Base-by-base conservation (phyloP, 2,797 vertebrate species). In the Pachyuromys duprasi region DNA sequence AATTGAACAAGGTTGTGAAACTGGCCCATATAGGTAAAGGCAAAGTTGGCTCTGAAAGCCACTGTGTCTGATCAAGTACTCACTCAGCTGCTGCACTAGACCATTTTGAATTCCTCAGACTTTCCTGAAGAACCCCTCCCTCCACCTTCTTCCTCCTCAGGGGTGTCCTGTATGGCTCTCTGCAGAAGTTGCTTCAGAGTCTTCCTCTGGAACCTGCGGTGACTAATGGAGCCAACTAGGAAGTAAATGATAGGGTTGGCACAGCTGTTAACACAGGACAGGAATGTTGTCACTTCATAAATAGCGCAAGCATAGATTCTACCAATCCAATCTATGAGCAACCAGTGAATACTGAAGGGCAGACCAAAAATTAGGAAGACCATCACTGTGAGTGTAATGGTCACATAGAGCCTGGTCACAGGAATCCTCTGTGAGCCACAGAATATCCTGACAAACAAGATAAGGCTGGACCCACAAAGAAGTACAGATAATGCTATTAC, bases 331-430 rank as follows among this genome's bases (percentile, higher is more conserved):
- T 0, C 0, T 13, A 69, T 45, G 28, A 65, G 8, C 15, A 83
- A 33, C 2, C 0, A n/a, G 13, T 0, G 8, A 6, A 67, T 67
- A 12, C 42, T 12, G 49, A 17, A 28, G 14, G 57, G 57, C 36
- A 82, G 4, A 22, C 78, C 93, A 15, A 94, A n/a, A 39, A 97
- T 53, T 24, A 97, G 92, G 86, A 97, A 97, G 92, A 87, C 26
- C 80, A 94, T 4, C 3, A 55, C 76, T n/a, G 76, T 55, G 49
- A 79, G 4, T 11, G 49, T 2, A 22, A 79, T 12, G 31, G 76
- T 55, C 18, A 79, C 17, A 55, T 6, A 79, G 3, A 79, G n/a
- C 28, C 49, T 79, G 49, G 76, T 79, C 31, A 79, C 9, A 22
- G 31, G 76, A 22, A 79, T n/a, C 49, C 49, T 79, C 1, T n/a